phyloP scores from a whole-genome alignment of 2,113 vertebrate species.

The Abramis brama region DNA sequence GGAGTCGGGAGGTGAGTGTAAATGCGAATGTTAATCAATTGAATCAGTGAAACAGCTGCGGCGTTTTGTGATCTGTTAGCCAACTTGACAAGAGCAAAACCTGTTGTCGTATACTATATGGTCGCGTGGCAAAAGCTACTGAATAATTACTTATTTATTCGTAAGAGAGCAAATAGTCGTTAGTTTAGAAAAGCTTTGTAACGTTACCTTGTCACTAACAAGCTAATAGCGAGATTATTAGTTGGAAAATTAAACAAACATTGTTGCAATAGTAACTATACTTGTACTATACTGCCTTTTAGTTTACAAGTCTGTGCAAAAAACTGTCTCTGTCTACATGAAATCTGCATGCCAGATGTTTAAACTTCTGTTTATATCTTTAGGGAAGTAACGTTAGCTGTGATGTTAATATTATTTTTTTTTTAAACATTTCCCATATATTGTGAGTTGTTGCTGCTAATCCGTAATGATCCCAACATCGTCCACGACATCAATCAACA shows the following conservation, averaged over 20 bases:
- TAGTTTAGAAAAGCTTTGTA: not conserved
- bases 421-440: not conserved
- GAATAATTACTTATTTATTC: not conserved
- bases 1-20: conserved; percentile 47
- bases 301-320: not conserved
- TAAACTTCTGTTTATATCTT: not conserved
- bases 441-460: not conserved
- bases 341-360: not conserved
- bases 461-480: not conserved
- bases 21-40: too few species aligned
- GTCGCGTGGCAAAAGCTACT: not conserved
- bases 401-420: not conserved
- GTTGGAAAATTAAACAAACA: not conserved
- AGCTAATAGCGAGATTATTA: not conserved
- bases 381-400: not conserved
- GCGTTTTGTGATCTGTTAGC: not conserved
- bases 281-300: not conserved
- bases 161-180: not conserved
- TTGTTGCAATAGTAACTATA: not conserved
- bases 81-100: not conserved
- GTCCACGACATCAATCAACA: not conserved
- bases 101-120: too few species aligned
- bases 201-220: not conserved
- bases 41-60: not conserved
- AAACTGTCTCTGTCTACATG: not conserved